phyloP scores from a whole-genome alignment of 2,113 vertebrate genomes.

The Boleophthalmus pectinirostris region DNA sequence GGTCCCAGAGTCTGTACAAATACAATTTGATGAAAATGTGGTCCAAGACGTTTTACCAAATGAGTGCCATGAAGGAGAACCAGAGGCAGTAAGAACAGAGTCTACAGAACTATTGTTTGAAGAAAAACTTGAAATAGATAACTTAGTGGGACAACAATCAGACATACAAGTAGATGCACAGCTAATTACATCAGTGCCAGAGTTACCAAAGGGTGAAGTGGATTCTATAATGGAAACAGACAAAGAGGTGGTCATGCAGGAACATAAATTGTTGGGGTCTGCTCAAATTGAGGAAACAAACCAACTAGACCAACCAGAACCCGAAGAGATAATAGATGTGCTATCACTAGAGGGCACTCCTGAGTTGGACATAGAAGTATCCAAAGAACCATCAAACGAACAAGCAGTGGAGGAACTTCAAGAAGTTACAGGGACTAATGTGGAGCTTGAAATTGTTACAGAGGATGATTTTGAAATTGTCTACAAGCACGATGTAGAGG shows the following conservation, averaged over 20 bases:
- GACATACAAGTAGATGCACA: neutral
- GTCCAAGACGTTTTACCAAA: neutral
- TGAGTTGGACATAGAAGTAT: constrained; percentile 19
- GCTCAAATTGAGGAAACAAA: neutral
- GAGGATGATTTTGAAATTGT: neutral
- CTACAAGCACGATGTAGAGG: neutral
- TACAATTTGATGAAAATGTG: neutral
- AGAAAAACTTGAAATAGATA: constrained; percentile 2
- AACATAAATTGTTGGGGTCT: neutral
- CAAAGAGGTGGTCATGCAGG: neutral
- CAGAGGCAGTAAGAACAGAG: constrained; percentile 4
- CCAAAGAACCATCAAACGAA: neutral
- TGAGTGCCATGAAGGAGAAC: constrained; percentile 10
- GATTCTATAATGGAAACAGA: neutral
- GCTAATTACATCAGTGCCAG: neutral
- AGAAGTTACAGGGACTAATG: neutral
- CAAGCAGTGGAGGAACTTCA: neutral
- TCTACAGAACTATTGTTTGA: constrained; percentile 14
- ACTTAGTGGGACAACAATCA: constrained; percentile 4
- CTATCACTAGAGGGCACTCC: neutral
- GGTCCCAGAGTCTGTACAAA: constrained; percentile 9
- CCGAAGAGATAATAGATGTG: neutral
- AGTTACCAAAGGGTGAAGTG: constrained; percentile 2
- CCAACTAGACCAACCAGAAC: neutral
- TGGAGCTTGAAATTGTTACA: neutral